A percentile compares a stretch with the other conserved stretches of the same genome.
phyloP scores from a whole-genome alignment of 1,140 invertebrate genomes.

The Portunus trituberculatus region DNA sequence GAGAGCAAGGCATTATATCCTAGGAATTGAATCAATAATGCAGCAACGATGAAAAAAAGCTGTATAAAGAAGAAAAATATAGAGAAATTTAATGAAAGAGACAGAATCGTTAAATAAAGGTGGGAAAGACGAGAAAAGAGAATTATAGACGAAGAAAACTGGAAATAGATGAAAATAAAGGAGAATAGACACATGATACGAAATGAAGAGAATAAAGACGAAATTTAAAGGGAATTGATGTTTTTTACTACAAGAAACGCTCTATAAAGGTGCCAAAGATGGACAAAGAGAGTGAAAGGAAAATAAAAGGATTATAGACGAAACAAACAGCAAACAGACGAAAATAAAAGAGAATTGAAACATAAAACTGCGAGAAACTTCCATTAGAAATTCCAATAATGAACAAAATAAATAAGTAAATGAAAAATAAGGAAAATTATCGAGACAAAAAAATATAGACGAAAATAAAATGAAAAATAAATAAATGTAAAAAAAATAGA shows the following conservation, averaged over 20 bases:
- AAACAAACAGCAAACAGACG: constrained; percentile 73
- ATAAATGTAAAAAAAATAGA: not conserved
- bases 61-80: too few relatives aligned
- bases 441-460: not conserved
- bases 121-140: not conserved
- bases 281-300: not conserved
- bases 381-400: not conserved
- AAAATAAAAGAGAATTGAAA: not conserved
- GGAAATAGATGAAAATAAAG: too few relatives aligned
- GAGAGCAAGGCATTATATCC: too few relatives aligned
- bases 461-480: too few relatives aligned
- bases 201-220: too few relatives aligned
- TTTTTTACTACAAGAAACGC: too few relatives aligned
- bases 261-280: too few relatives aligned
- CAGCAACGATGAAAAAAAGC: too few relatives aligned
- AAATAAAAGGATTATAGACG: not conserved
- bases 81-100: too few relatives aligned
- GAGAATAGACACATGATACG: too few relatives aligned
- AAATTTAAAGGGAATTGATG: too few relatives aligned
- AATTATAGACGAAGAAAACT: constrained; percentile 78
- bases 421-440: not conserved
- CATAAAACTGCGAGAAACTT: not conserved
- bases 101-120: not conserved
- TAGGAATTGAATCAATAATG: too few relatives aligned
- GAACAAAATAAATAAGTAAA: not conserved